These are phyloP conservation scores for Meloidogyne chitwoodi DNA, from an alignment of 1,140 invertebrate species.

Conservation along the genomic window DNA sequence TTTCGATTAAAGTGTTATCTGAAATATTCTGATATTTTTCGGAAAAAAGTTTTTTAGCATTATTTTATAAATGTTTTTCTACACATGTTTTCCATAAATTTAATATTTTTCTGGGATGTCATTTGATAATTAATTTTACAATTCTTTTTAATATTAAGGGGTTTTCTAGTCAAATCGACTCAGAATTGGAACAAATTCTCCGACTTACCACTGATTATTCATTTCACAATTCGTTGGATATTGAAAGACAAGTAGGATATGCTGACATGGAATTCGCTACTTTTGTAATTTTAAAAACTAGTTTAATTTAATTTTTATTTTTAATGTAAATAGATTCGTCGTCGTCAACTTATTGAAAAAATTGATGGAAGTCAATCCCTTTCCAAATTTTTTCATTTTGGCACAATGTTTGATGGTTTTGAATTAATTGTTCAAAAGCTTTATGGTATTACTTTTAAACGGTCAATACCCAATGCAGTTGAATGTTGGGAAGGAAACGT, in stretches of 20 bases:
- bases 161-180: neutral
- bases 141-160: too few relatives aligned
- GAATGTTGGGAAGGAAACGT: constrained; percentile 52
- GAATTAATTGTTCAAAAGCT: constrained; percentile 23
- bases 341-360: neutral
- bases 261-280: constrained; percentile 40
- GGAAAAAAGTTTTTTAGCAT: too few relatives aligned
- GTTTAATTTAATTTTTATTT: constrained; percentile 3
- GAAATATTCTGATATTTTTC: too few relatives aligned
- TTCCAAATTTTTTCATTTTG: constrained; percentile 30
- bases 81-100: too few relatives aligned
- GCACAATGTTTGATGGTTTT: constrained; percentile 29
- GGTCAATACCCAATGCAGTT: constrained; percentile 25
- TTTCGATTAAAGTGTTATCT: too few relatives aligned
- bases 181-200: constrained; percentile 11
- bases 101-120: too few relatives aligned
- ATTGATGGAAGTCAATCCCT: constrained; percentile 3
- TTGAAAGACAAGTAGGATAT: constrained; percentile 11
- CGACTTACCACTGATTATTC: neutral
- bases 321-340: constrained; percentile 1
- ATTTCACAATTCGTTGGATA: constrained; percentile 2
- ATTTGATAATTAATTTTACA: too few relatives aligned
- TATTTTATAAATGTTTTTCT: too few relatives aligned
- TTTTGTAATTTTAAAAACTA: too few relatives aligned
- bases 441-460: constrained; percentile 48